Conservation (phyloP, 2,888 invertebrate genomes). For the Oxytorus armatus region DNA sequence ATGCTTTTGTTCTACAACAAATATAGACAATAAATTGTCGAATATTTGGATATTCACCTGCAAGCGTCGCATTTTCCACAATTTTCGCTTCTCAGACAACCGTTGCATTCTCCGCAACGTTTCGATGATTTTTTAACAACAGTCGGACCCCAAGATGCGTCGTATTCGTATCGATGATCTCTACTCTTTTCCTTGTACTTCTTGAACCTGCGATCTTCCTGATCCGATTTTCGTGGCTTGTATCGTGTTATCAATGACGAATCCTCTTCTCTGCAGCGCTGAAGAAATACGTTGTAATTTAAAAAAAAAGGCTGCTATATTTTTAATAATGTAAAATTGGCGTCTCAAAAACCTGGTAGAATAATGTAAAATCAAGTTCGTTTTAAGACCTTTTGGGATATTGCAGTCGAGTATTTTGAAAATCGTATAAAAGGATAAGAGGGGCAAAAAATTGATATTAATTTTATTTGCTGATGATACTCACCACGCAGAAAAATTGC, state of each 20-base stretch:
- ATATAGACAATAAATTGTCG: neutral
- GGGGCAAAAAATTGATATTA: no score
- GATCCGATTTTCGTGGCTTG: slow-evolving; percentile 80
- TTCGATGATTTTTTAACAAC: slow-evolving; percentile 82
- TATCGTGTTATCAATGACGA: slow-evolving; percentile 87
- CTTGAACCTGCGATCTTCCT: slow-evolving; percentile 79
- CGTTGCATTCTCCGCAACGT: slow-evolving; percentile 91
- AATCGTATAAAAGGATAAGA: no score
- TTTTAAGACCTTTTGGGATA: no score
- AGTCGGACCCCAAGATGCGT: slow-evolving; percentile 78
- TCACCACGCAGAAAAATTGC: slow-evolving; percentile 94
- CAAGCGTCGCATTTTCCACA: slow-evolving; percentile 90
- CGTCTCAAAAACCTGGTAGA: no score
- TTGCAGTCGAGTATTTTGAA: no score
- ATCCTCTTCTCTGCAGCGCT: slow-evolving; percentile 92
- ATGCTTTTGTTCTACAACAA: no score
- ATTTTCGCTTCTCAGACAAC: slow-evolving; percentile 89
- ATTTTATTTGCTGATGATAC: slow-evolving; percentile 57
- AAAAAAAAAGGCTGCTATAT: neutral
- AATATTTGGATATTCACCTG: slow-evolving; percentile 81
- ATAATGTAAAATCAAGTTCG: no score
- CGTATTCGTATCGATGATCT: slow-evolving; percentile 78
- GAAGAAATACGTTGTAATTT: slow-evolving; percentile 41
- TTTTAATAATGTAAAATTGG: no score
- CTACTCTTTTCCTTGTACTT: slow-evolving; percentile 83